Conservation (phyloP, 2,888 invertebrate species). For the Theodoxus fluviatilis region DNA sequence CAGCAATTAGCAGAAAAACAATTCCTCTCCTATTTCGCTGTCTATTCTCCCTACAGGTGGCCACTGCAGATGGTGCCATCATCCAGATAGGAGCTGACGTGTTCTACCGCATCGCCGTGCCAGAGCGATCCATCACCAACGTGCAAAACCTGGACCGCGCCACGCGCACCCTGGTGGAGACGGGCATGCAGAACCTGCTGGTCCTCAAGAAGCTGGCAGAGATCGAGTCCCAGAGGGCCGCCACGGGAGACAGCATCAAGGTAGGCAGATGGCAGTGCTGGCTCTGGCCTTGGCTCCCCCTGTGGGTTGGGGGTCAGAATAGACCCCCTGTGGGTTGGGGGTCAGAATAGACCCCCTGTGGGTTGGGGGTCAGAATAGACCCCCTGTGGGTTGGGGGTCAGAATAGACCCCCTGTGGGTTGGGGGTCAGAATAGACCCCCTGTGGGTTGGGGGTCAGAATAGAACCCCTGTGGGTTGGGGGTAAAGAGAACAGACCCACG, state of each 20-base stretch:
- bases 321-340: too few species aligned
- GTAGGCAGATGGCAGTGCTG: too few species aligned
- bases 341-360: too few species aligned
- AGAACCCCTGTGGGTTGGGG: too few species aligned
- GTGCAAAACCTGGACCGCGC: slow-evolving; percentile 65
- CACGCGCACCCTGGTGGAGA: slow-evolving; percentile 63
- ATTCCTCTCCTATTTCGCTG: neutral
- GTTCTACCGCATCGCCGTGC: slow-evolving; percentile 64
- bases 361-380: too few species aligned
- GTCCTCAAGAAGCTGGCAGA: slow-evolving; percentile 56
- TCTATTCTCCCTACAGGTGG: slow-evolving; percentile 44
- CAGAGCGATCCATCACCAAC: slow-evolving; percentile 62
- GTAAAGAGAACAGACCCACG: too few species aligned
- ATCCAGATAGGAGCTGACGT: slow-evolving; percentile 67
- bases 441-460: too few species aligned
- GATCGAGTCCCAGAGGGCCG: slow-evolving; percentile 46
- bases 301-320: too few species aligned
- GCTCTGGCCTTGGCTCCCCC: too few species aligned
- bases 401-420: too few species aligned
- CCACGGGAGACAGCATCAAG: slow-evolving; percentile 44
- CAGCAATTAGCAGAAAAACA: neutral
- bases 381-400: too few species aligned
- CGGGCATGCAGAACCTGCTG: slow-evolving; percentile 62
- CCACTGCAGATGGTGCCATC: slow-evolving; percentile 65
- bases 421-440: too few species aligned